Conservation (phyloP, 1,140 invertebrate species). For the Drosophila pseudoananassae region DNA sequence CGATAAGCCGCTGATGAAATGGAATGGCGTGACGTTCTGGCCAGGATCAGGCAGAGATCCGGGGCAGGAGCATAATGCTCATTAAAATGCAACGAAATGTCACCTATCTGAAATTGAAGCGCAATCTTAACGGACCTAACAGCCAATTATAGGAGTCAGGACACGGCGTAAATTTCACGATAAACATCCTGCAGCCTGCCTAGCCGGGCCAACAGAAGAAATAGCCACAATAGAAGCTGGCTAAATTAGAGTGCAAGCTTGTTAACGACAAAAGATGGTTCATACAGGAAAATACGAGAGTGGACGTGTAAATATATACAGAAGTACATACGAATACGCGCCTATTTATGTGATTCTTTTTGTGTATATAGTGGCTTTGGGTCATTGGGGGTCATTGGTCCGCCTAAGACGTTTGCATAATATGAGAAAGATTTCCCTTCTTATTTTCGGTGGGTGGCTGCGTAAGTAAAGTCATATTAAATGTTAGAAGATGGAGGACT, state of each 20-base stretch:
- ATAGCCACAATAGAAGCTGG: constrained; percentile 40
- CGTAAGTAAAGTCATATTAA: constrained; percentile 71
- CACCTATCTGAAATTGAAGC: constrained; percentile 80
- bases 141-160: constrained; percentile 66
- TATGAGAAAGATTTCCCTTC: constrained; percentile 45
- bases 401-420: constrained; percentile 63
- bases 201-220: constrained; percentile 10
- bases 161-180: constrained; percentile 67
- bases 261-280: constrained; percentile 69
- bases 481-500: constrained; percentile 30
- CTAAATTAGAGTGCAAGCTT: constrained; percentile 78
- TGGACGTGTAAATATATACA: constrained; percentile 3
- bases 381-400: constrained; percentile 59
- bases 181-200: constrained; percentile 50
- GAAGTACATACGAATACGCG: constrained; percentile 13
- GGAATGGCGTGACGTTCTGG: constrained; percentile 43
- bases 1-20: constrained; percentile 37
- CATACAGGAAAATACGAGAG: constrained; percentile 38
- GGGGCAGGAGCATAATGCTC: constrained; percentile 60
- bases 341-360: constrained; percentile 16
- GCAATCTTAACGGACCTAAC: constrained; percentile 67
- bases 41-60: not conserved
- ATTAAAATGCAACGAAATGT: constrained; percentile 83
- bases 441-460: constrained; percentile 29
- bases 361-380: constrained; percentile 35